phyloP scores from a whole-genome alignment of 2,113 vertebrate species.

The Mus spicilegus region DNA sequence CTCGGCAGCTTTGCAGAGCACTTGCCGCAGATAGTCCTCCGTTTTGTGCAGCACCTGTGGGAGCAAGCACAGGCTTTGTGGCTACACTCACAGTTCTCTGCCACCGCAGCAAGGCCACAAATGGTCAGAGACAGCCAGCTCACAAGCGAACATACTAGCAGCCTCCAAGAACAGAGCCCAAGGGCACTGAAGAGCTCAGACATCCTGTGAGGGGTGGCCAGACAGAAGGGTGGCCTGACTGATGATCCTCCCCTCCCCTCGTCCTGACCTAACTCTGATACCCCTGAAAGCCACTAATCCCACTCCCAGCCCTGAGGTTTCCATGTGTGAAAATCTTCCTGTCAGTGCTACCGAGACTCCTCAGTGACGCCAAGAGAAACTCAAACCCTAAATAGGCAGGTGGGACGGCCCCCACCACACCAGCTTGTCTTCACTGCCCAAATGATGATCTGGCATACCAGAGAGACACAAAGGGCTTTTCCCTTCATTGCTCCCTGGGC shows the following conservation, averaged over 20 bases:
- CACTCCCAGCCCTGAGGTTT: background rate
- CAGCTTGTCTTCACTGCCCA: background rate
- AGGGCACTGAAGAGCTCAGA: background rate
- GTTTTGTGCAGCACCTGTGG: constrained; percentile 95
- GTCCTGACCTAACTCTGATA: background rate
- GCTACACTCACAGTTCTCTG: fast-evolving
- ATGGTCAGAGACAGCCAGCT: background rate
- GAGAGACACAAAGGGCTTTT: background rate
- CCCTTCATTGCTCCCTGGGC: too few species aligned
- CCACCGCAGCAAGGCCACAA: fast-evolving
- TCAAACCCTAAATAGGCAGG: background rate
- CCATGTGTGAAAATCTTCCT: background rate
- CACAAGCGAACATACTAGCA: background rate
- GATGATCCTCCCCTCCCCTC: background rate
- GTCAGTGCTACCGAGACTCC: background rate
- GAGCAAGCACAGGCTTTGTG: fast-evolving
- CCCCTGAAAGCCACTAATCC: background rate
- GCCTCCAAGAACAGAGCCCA: background rate
- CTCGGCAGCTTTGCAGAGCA: constrained; percentile 95
- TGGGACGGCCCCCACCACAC: background rate
- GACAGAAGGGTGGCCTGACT: background rate
- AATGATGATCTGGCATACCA: background rate
- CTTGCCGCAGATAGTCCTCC: constrained; percentile 95
- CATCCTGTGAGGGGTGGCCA: fast-evolving
- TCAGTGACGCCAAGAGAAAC: background rate